A percentile compares a stretch with the other conserved stretches of the same genome.
Conservation (phyloP, 2,797 vertebrate species). For the Myotis vivesi region DNA sequence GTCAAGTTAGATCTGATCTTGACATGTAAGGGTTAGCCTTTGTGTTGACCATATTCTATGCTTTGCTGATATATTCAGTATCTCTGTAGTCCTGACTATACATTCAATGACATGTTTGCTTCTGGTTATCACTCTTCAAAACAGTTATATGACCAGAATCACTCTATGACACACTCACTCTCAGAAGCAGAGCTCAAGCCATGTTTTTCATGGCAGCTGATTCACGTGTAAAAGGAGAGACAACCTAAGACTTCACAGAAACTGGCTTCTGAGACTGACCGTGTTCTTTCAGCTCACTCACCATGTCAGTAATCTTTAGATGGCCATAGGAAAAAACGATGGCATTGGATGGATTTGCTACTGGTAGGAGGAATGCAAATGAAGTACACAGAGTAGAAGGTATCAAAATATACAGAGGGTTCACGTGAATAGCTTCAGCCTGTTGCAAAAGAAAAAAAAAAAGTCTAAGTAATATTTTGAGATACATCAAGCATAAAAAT, state of each 20-base stretch:
- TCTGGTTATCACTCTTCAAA: neutral
- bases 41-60: neutral
- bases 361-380: constrained; percentile 94
- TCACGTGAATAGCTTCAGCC: constrained; percentile 93
- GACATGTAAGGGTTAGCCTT: neutral
- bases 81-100: neutral
- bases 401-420: constrained; percentile 93
- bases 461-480: neutral
- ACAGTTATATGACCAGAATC: neutral
- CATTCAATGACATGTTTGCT: neutral
- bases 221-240: neutral
- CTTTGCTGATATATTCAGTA: neutral
- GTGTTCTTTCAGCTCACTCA: constrained; percentile 80
- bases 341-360: constrained; percentile 93
- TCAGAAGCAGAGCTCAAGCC: neutral
- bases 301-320: constrained; percentile 91
- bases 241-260: neutral
- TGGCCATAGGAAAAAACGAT: constrained; percentile 94
- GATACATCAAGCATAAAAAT: neutral
- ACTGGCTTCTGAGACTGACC: too few species aligned
- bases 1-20: neutral
- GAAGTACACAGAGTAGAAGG: constrained; percentile 93
- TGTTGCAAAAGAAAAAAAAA: constrained; percentile 72
- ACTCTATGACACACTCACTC: neutral
- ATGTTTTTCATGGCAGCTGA: neutral